A percentile compares a stretch with the other conserved stretches of the same genome.
Conservation (phyloP, 2,888 invertebrate genomes). For the Chydorus sphaericus region DNA sequence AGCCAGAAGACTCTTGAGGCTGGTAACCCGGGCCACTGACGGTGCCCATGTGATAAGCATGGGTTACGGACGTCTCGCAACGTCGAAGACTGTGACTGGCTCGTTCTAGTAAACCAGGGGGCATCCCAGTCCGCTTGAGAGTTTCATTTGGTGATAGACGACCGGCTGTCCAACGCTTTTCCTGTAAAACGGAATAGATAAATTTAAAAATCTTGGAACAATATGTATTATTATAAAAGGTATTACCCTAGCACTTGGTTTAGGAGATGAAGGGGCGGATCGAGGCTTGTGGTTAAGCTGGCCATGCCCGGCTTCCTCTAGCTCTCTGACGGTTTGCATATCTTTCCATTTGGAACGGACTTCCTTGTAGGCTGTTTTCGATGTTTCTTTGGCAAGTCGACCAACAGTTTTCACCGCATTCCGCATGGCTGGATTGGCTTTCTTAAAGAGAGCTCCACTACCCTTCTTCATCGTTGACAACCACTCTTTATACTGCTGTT, state of each 20-base stretch:
- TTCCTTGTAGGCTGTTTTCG: constrained; percentile 54
- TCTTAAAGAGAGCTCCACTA: constrained; percentile 68
- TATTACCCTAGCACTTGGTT: not conserved
- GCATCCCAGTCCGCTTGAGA: not conserved
- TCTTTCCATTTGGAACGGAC: constrained; percentile 46
- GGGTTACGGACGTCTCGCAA: constrained; percentile 10
- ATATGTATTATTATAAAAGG: no score
- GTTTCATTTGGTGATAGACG: not conserved
- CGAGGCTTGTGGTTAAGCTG: constrained; percentile 32
- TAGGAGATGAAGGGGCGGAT: constrained; percentile 50
- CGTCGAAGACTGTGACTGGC: constrained; percentile 2
- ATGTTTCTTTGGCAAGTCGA: constrained; percentile 47
- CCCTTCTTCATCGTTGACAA: constrained; percentile 60
- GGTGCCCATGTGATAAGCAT: constrained; percentile 5
- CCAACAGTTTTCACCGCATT: constrained; percentile 63
- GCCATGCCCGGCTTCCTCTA: constrained; percentile 19
- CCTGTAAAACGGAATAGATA: no score
- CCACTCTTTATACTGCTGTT: constrained; percentile 66
- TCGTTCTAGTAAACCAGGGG: not conserved
- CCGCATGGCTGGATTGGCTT: constrained; percentile 83
- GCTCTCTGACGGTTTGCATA: constrained; percentile 18
- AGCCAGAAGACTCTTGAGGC: no score
- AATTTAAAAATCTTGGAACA: no score
- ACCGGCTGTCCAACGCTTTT: no score
- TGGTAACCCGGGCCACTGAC: no score